Evolutionary conservation across 2,888 invertebrate genomes (phyloP), one percentile per base, ranked within the genome.

Genomic region (Lasioglossum oenotherae): DNA sequence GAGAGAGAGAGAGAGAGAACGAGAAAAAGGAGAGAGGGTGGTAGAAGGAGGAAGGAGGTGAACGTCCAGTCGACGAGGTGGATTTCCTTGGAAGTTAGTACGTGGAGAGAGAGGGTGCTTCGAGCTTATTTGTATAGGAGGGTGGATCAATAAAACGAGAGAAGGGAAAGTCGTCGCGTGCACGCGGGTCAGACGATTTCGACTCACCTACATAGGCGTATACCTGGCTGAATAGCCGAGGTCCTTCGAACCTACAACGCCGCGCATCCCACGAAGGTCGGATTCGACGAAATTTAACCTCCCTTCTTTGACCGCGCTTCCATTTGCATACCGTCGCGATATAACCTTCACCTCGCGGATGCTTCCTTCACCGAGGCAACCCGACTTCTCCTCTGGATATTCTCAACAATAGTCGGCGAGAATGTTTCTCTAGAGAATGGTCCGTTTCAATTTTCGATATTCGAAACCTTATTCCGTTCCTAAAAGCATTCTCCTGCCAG

Each of bases 141-240:
- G 92, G 91, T 85, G 93, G 94, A 94, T 95, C 94, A 92, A 95
- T 95, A 94, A 93, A 95, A 94, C 92, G 92, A 94, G 94, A 94
- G 93, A 94, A 93, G 94, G 89, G 84, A 91, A 90, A 87, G 90
- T 93, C 93, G 92, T 94, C 92, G 94, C 94, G 93, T 94, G 94
- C 92, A 91, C 91, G 85, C 89, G 91, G 90, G 92, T 94, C 92
- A 90, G 92, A 91, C 92, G 91, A 91, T 92, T 91, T 90, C 90
- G 88, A 88, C 92, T 92, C 90, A 92, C 92, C 92, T 89, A 89
- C 87, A 87, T 87, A 90, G 77, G 75, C 87, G 82, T 74, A 49
- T 83, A 91, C 90, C 90, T 90, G 89, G 89, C 86, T 88, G 90
- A 90, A 88, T 92, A 91, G 88, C 86, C 90, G 91, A 92, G 87